These are phyloP conservation scores for Holothuria scabra DNA, from an alignment of 53 echinoderm and acorn worm species.

Conservation along the genomic window DNA sequence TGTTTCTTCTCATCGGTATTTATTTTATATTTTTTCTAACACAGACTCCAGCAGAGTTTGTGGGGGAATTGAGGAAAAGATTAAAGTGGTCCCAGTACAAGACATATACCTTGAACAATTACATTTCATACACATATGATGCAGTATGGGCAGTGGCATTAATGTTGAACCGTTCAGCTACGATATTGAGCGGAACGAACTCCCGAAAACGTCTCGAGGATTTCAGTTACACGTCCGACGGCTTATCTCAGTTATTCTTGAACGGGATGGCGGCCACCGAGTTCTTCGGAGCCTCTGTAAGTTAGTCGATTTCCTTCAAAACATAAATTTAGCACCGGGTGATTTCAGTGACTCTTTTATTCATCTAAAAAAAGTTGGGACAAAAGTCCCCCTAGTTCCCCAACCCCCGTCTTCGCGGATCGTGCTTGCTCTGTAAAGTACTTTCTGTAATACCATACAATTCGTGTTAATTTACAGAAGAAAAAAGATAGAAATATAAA, in stretches of 20 bases:
- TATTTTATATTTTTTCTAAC: not conserved
- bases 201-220: constrained; percentile 4
- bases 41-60: constrained; percentile 35
- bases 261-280: not conserved
- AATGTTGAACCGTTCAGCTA: constrained; percentile 23
- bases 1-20: too few relatives aligned
- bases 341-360: too few relatives aligned
- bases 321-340: too few relatives aligned
- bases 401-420: too few relatives aligned
- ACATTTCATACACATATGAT: constrained; percentile 1
- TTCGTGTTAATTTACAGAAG: too few relatives aligned
- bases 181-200: not conserved
- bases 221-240: not conserved
- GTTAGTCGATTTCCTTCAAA: too few relatives aligned
- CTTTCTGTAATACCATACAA: too few relatives aligned
- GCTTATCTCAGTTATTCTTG: not conserved
- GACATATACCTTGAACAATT: constrained; percentile 2
- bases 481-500: too few relatives aligned
- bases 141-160: constrained; percentile 14
- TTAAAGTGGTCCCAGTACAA: constrained; percentile 9
- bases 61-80: not conserved
- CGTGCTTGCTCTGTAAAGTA: too few relatives aligned
- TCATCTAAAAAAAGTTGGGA: too few relatives aligned
- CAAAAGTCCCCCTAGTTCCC: too few relatives aligned
- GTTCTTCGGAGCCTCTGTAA: constrained; percentile 35